Evolutionary conservation across 2,797 vertebrate species (phyloP).

Genomic region (Heterohyrax brucei): DNA sequence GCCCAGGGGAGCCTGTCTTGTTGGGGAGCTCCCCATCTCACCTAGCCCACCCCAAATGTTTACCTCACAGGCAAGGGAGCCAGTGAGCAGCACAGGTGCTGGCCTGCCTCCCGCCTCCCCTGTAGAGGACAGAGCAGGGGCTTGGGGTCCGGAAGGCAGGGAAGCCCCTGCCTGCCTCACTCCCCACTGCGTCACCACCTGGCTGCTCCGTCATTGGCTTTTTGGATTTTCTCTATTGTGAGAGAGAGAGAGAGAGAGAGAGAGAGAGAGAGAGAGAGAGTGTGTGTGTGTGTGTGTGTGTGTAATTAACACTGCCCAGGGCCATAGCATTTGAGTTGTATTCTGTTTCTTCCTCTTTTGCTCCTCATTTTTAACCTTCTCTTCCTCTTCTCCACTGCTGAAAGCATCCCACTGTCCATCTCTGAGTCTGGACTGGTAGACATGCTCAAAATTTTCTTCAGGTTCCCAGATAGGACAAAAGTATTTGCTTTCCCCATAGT

Average conservation of each 20-base stretch:
- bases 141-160: rapidly evolving
- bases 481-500: neutral
- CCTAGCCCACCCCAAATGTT: neutral
- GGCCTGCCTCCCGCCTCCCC: no score
- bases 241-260: no score
- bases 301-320: no score
- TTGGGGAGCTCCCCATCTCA: neutral
- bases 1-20: rapidly evolving
- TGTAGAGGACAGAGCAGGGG: neutral
- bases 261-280: no score
- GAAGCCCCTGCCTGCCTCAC: no score
- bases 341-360: neutral
- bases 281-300: no score
- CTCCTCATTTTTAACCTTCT: neutral
- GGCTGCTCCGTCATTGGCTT: no score
- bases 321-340: rapidly evolving
- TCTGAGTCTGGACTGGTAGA: neutral
- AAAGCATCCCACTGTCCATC: neutral
- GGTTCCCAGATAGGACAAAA: neutral
- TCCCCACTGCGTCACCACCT: no score
- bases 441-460: neutral
- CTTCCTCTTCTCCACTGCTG: neutral
- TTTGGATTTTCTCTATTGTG: no score
- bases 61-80: neutral
- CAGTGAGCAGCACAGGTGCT: neutral